Conservation (phyloP, 2,888 invertebrate species). For the Odontomyia ornata region DNA sequence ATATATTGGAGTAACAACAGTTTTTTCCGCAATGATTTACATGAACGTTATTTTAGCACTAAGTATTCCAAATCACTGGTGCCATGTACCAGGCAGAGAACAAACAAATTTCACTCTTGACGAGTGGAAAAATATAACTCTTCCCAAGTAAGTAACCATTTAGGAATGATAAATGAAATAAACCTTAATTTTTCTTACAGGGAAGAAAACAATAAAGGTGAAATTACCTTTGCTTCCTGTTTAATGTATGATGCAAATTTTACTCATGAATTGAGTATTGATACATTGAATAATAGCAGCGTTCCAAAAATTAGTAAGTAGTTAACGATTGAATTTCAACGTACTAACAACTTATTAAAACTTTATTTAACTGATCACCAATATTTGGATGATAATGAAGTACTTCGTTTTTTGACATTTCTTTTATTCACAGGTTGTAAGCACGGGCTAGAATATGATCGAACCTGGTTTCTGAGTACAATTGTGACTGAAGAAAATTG, state of each 20-base stretch:
- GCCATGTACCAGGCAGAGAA: slow-evolving; percentile 67
- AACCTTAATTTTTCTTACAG: slow-evolving; percentile 8
- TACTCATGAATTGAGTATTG: slow-evolving; percentile 46
- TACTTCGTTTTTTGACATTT: background rate
- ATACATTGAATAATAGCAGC: slow-evolving; percentile 47
- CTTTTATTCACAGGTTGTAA: slow-evolving; percentile 65
- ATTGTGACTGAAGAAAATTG: slow-evolving; percentile 67
- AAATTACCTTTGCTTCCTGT: slow-evolving; percentile 63
- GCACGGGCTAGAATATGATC: slow-evolving; percentile 68
- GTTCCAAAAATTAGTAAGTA: slow-evolving; percentile 12
- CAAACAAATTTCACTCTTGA: slow-evolving; percentile 64
- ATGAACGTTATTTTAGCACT: slow-evolving; percentile 68
- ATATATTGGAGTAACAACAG: slow-evolving; percentile 65
- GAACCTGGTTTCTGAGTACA: slow-evolving; percentile 66
- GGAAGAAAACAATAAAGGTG: slow-evolving; percentile 61
- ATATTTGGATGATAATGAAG: too few relatives aligned
- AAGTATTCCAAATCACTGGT: slow-evolving; percentile 69
- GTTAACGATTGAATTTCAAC: too few relatives aligned
- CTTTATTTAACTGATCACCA: too few relatives aligned
- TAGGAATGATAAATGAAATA: background rate
- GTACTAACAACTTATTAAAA: too few relatives aligned
- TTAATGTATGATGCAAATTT: slow-evolving; percentile 64
- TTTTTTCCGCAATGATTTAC: slow-evolving; percentile 66
- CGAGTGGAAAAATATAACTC: slow-evolving; percentile 66
- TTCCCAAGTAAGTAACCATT: slow-evolving; percentile 64